Percentiles rank a stretch among this genome's conserved stretches.
Conservation (phyloP, 2,797 vertebrate species). For the Lutjanus campechanus region DNA sequence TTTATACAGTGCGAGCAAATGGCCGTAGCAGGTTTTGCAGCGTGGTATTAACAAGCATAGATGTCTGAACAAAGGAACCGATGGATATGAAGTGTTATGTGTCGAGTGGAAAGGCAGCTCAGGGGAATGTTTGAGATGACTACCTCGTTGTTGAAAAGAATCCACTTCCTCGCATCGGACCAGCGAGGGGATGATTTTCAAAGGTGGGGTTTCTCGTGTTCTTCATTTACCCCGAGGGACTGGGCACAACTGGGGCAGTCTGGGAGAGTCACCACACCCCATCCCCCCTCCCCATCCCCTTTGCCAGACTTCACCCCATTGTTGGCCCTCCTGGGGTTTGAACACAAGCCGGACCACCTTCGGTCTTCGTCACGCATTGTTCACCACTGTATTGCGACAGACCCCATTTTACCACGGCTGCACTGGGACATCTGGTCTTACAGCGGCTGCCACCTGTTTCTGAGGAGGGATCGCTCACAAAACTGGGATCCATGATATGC, state of each 20-base stretch:
- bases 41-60: constrained; percentile 77
- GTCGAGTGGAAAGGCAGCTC: constrained; percentile 52
- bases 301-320: constrained; percentile 49
- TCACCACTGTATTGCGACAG: constrained; percentile 76
- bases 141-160: constrained; percentile 69
- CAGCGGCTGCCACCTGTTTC: constrained; percentile 86
- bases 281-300: not conserved
- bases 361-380: constrained; percentile 79
- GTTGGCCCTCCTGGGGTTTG: constrained; percentile 61
- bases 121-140: constrained; percentile 76
- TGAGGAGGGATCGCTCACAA: constrained; percentile 71
- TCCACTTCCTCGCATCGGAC: constrained; percentile 68
- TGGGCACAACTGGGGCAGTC: constrained; percentile 54
- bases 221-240: constrained; percentile 43
- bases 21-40: constrained; percentile 76
- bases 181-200: constrained; percentile 48
- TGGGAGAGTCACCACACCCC: constrained; percentile 17
- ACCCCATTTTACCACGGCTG: constrained; percentile 72
- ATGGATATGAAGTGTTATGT: constrained; percentile 68
- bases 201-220: constrained; percentile 47
- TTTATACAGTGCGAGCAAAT: constrained; percentile 87
- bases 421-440: constrained; percentile 84
- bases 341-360: constrained; percentile 82
- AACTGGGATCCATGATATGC: constrained; percentile 81
- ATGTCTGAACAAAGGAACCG: constrained; percentile 78